Evolutionary conservation across 92 coral and sea anemone species (phyloP).

Genomic region (Parazoanthus swiftii): DNA sequence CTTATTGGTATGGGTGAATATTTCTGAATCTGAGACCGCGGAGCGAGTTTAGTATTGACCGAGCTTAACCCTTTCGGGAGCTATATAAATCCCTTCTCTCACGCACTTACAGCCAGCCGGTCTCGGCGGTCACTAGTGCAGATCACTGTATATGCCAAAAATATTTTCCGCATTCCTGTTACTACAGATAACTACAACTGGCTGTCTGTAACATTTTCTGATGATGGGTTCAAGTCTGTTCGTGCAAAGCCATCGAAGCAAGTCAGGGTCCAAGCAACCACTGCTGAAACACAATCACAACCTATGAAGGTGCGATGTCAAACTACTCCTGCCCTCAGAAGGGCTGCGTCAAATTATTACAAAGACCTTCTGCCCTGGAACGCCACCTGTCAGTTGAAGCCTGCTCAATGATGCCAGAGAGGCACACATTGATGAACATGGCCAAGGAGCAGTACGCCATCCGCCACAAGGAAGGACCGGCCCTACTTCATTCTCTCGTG

Average conservation of each 20-base stretch:
- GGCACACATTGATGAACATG: conserved; percentile 31
- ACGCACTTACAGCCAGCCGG: neutral
- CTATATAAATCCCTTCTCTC: too few species aligned
- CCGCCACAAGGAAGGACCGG: conserved; percentile 22
- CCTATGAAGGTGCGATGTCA: neutral
- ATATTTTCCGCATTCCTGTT: neutral
- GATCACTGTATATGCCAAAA: neutral
- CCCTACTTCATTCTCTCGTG: neutral
- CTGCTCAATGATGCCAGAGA: conserved; percentile 23
- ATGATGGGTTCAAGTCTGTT: conserved; percentile 36
- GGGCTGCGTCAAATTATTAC: conserved; percentile 36
- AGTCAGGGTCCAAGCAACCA: neutral
- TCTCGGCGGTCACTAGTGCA: neutral
- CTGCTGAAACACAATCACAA: neutral
- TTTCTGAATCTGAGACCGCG: too few species aligned
- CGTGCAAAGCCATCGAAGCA: neutral
- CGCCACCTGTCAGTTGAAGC: conserved; percentile 23
- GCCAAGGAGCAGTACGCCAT: conserved; percentile 27
- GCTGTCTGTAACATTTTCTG: conserved; percentile 31
- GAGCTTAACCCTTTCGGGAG: too few species aligned
- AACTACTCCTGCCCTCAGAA: conserved; percentile 18
- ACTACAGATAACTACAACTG: conserved; percentile 32
- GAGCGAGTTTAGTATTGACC: too few species aligned
- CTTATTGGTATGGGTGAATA: too few species aligned
- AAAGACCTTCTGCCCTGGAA: conserved; percentile 25